These are phyloP conservation scores for Mus musculus DNA, from an alignment of 2,113 vertebrate species.

Conservation along the genomic window GRCm39 chr10:115791501-115792000, in stretches of 20 bases:
- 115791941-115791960: slow-evolving; percentile 6
- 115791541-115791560: neutral
- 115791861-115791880: neutral
- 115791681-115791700: slow-evolving; percentile 31
- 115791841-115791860: neutral
- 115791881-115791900: slow-evolving; percentile 3
- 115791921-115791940: neutral
- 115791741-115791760: neutral
- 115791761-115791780: slow-evolving; percentile 9
- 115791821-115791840: neutral
- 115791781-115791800: neutral
- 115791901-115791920: neutral
- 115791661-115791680: slow-evolving; percentile 20
- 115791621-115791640: neutral
- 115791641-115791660: neutral
- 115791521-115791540: neutral
- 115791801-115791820: neutral
- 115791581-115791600: neutral
- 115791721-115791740: slow-evolving; percentile 35
- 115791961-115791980: neutral
- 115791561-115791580: neutral
- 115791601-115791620: neutral
- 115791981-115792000: slow-evolving; percentile 24
- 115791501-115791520: neutral
- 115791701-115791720: neutral